Percentiles rank a stretch among this genome's conserved stretches.
Conservation (phyloP, 1,140 invertebrate species). For the Caerostris darwini region DNA sequence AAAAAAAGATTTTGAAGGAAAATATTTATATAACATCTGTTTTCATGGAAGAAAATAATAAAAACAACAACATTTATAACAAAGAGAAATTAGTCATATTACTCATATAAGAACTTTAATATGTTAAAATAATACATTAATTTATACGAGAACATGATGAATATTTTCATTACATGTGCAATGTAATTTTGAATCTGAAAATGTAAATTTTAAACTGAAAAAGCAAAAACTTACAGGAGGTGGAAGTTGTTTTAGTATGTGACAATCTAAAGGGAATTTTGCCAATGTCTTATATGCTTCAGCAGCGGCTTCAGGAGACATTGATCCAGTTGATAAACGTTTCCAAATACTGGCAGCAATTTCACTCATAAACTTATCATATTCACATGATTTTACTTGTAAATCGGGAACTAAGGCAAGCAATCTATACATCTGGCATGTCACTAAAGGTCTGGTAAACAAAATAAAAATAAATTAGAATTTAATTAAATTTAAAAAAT, state of each 20-base stretch:
- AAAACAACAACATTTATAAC: too few relatives aligned
- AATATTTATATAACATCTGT: too few relatives aligned
- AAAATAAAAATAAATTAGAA: conserved; percentile 15
- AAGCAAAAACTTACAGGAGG: conserved; percentile 53
- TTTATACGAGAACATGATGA: too few relatives aligned
- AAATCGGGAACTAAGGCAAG: conserved; percentile 67
- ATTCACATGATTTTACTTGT: conserved; percentile 65
- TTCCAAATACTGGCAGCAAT: conserved; percentile 58
- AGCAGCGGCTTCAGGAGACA: background rate
- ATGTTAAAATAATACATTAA: too few relatives aligned
- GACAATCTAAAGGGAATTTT: conserved; percentile 62
- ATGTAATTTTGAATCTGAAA: background rate
- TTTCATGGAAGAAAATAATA: too few relatives aligned
- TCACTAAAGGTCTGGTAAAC: conserved; percentile 41
- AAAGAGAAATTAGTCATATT: too few relatives aligned
- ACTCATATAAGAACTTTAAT: too few relatives aligned
- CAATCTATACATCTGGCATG: conserved; percentile 54
- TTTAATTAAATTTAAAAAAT: background rate
- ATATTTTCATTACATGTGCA: too few relatives aligned
- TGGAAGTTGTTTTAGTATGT: conserved; percentile 69
- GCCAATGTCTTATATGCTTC: conserved; percentile 65
- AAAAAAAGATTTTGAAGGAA: too few relatives aligned
- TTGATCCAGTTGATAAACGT: conserved; percentile 15
- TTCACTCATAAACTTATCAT: conserved; percentile 75
- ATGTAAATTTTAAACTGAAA: background rate